Evolutionary conservation across 1,140 invertebrate genomes (phyloP).

Genomic region (Schlechtendalia chinensis): DNA sequence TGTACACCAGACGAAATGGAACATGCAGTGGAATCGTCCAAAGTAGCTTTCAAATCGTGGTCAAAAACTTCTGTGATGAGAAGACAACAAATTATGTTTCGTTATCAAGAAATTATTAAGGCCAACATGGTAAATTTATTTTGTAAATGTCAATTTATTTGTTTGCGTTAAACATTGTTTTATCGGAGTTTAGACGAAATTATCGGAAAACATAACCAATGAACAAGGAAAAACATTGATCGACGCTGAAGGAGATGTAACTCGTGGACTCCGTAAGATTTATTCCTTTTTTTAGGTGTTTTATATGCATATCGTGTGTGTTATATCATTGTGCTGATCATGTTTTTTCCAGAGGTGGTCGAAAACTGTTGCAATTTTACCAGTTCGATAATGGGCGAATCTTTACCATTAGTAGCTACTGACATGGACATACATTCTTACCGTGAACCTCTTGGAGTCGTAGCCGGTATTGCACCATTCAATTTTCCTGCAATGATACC

Average conservation of each 20-base stretch:
- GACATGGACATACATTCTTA: conserved; percentile 92
- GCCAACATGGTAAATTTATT: conserved; percentile 65
- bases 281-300: not conserved
- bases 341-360: conserved; percentile 77
- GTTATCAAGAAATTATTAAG: conserved; percentile 76
- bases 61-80: conserved; percentile 88
- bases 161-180: conserved; percentile 19
- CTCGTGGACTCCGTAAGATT: conserved; percentile 88
- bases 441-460: conserved; percentile 84
- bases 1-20: conserved; percentile 89
- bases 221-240: conserved; percentile 97
- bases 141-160: not conserved
- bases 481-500: conserved; percentile 99
- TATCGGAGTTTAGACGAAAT: conserved; percentile 63
- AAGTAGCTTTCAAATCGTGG: conserved; percentile 83
- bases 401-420: conserved; percentile 77
- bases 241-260: conserved; percentile 97
- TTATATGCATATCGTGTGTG: not conserved
- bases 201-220: conserved; percentile 88
- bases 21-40: conserved; percentile 80
- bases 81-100: conserved; percentile 95
- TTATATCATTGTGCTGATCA: too few relatives aligned
- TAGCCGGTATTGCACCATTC: conserved; percentile 87
- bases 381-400: conserved; percentile 87
- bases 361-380: conserved; percentile 95